Evolutionary conservation across 1,140 invertebrate genomes (phyloP).

Genomic region (Drosophila orena): DNA sequence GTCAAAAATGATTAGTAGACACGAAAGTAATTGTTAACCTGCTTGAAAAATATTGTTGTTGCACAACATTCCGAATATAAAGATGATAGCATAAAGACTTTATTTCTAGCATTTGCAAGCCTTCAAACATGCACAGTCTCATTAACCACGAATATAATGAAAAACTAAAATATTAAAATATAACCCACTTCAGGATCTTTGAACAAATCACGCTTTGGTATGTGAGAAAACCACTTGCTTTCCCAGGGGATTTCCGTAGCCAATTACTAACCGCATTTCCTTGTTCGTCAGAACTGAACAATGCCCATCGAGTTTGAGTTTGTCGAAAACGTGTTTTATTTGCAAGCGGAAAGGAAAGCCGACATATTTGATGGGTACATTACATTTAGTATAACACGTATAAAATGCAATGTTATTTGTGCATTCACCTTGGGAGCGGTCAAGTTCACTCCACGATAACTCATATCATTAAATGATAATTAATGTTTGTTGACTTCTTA

Average conservation of each 20-base stretch:
- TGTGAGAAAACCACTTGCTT: background rate
- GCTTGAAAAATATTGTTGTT: background rate
- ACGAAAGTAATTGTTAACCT: background rate
- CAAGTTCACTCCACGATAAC: constrained; percentile 37
- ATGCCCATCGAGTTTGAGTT: constrained; percentile 25
- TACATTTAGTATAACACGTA: constrained; percentile 18
- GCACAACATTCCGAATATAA: background rate
- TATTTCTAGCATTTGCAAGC: too few species aligned
- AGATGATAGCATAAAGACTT: too few species aligned
- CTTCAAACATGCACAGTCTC: background rate
- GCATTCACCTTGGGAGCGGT: constrained; percentile 31
- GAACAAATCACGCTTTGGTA: constrained; percentile 10
- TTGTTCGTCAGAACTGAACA: constrained; percentile 52
- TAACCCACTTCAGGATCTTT: constrained; percentile 16
- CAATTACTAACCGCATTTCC: constrained; percentile 48
- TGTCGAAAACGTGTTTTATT: constrained; percentile 40
- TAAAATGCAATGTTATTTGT: constrained; percentile 2
- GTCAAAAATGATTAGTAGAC: background rate
- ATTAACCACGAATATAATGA: background rate
- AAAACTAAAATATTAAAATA: background rate
- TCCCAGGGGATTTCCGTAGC: constrained; percentile 23
- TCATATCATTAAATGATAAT: constrained; percentile 22
- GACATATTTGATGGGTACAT: constrained; percentile 34
- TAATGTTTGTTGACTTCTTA: constrained; percentile 33
- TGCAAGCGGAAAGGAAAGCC: constrained; percentile 18